Evolutionary conservation across 2,797 vertebrate genomes (phyloP), one percentile per base, ranked within the genome.

Genomic region (Menidia menidia): DNA sequence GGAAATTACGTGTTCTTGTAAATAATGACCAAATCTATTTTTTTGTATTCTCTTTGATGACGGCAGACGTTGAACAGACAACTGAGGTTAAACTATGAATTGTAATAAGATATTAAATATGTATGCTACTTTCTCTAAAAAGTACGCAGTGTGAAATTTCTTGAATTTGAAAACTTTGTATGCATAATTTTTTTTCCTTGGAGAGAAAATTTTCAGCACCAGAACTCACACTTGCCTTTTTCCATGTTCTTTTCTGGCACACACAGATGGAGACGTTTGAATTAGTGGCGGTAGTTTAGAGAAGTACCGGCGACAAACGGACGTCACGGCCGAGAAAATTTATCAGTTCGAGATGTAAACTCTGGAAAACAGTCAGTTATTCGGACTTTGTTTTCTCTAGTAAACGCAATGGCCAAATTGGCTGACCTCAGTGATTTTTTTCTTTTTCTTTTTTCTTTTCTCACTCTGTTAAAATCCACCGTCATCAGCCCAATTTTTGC

Each of bases 1-100:
- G 92, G 93, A 94, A 90, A 92, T 92, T 93, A 93, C 92, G 92
- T 93, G 87, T 95, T 95, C 92, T 96, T 97, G 96, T 98, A 97
- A 96, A 96, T 96, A 97, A 95, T 95, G 94, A 96, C 95, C 95
- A 95, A 97, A 96, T 92, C 91, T 92, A 93, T 94, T 92, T 89
- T 92, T 92, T 94, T 93, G 93, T 94, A 94, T 91, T 94, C 94
- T 92, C 91, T 94, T 94, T 95, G 95, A 95, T 93, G 95, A 94
- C 81, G 89, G 94, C 95, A 96, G 95, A 94, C 94, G 95, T 95
- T 91, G 89, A 93, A 92, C 93, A 84, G 81, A 87, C 89, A 89
- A 91, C 92, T 89, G 82, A 93, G 92, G 93, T 95, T 90, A 95
- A 95, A 92, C 89, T 87, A 92, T 93, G 93, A 94, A 92, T 95